Evolutionary conservation across 2,797 vertebrate genomes (phyloP).

Genomic region (Danio albolineatus): DNA sequence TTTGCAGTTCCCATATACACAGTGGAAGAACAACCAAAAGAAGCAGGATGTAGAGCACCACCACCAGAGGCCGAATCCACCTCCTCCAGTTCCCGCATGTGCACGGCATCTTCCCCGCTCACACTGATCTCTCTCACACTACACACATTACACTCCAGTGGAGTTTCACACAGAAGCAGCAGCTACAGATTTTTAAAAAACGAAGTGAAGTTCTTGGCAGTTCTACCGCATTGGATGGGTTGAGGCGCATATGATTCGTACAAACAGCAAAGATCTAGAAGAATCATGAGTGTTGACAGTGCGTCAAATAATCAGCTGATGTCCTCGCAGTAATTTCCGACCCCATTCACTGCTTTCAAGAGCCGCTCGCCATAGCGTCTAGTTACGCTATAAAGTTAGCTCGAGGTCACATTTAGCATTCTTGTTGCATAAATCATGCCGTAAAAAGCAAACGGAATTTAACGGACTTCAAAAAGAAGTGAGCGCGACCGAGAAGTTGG

Average conservation of each 20-base stretch:
- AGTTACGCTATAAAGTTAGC: background rate
- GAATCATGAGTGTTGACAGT: constrained; percentile 8
- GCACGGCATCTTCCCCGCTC: constrained; percentile 84
- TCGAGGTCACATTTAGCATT: background rate
- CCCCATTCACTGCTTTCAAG: background rate
- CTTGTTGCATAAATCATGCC: background rate
- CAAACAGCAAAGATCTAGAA: background rate
- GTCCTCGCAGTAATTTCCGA: constrained; percentile 9
- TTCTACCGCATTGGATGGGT: background rate
- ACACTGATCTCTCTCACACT: background rate
- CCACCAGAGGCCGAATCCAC: constrained; percentile 94
- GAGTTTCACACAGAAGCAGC: background rate
- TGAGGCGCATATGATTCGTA: background rate
- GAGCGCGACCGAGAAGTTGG: background rate
- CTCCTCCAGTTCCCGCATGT: constrained; percentile 94
- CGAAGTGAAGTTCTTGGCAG: background rate
- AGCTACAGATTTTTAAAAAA: too few species aligned
- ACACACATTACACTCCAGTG: constrained; percentile 12
- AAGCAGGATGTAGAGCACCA: constrained; percentile 86
- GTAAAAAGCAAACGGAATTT: background rate
- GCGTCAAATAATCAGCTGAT: constrained; percentile 68
- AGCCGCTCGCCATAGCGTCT: background rate
- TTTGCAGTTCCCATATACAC: constrained; percentile 92
- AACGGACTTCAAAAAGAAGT: background rate
- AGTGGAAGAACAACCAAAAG: constrained; percentile 88